Conservation (phyloP, 1,140 invertebrate species). For the Temnothorax curvispinosus region DNA sequence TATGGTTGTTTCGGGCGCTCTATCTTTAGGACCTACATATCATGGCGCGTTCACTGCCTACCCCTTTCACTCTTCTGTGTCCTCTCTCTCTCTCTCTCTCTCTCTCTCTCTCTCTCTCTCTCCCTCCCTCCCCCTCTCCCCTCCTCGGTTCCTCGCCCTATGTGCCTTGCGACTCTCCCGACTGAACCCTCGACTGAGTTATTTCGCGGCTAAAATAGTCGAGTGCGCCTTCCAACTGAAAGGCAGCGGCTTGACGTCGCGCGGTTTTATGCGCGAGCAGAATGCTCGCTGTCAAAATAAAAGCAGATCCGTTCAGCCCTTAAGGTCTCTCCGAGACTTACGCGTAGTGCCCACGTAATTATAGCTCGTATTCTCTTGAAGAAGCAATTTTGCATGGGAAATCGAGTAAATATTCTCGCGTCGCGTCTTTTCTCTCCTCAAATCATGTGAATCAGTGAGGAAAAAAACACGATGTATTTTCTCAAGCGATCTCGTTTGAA, state of each 20-base stretch:
- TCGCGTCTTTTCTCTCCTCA: not conserved
- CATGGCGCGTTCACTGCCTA: slow-evolving; percentile 72
- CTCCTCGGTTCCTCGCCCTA: slow-evolving; percentile 32
- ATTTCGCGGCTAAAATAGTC: slow-evolving; percentile 84
- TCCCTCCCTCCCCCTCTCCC: slow-evolving; percentile 26
- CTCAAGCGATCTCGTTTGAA: not conserved
- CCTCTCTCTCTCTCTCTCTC: not conserved
- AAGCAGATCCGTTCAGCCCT: slow-evolving; percentile 41
- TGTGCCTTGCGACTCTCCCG: slow-evolving; percentile 57
- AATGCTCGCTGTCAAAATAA: slow-evolving; percentile 62
- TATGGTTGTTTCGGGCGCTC: slow-evolving; percentile 81
- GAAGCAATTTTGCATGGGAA: not conserved
- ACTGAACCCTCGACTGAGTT: slow-evolving; percentile 78
- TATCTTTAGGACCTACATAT: slow-evolving; percentile 82
- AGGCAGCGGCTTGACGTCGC: slow-evolving; percentile 61
- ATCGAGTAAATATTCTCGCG: not conserved
- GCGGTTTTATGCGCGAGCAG: slow-evolving; percentile 64
- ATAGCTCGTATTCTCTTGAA: slow-evolving; percentile 10
- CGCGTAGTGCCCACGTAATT: slow-evolving; percentile 29
- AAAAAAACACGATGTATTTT: not conserved
- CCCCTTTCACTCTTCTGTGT: slow-evolving; percentile 10
- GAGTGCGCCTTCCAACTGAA: slow-evolving; percentile 75
- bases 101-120: not conserved
- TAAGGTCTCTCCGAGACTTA: slow-evolving; percentile 16
- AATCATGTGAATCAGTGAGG: not conserved